These are phyloP conservation scores for Charaxes varanes DNA, from an alignment of 1,140 invertebrate genomes.

Conservation along the genomic window DNA sequence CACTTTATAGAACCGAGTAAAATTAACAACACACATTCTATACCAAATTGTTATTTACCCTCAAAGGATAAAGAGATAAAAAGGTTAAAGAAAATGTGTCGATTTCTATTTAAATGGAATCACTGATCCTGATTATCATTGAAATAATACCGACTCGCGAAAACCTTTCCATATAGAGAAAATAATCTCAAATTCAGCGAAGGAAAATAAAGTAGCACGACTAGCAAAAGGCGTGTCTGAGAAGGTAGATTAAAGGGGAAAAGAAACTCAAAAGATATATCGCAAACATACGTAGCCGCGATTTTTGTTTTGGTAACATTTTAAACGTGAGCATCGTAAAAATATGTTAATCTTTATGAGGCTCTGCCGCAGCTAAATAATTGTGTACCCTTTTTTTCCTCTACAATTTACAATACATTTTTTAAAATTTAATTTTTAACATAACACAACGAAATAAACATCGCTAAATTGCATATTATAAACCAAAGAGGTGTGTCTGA, in stretches of 20 bases:
- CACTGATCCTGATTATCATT: conserved; percentile 13
- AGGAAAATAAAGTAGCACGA: conserved; percentile 31
- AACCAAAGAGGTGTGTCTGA: too few species aligned
- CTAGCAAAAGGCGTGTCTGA: conserved; percentile 42
- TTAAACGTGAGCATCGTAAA: conserved; percentile 14
- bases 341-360: too few species aligned
- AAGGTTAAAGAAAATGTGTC: conserved; percentile 6
- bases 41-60: too few species aligned
- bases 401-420: too few species aligned
- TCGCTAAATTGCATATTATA: too few species aligned
- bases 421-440: too few species aligned
- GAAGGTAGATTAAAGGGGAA: conserved; percentile 21
- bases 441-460: too few species aligned
- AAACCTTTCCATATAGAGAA: conserved; percentile 14
- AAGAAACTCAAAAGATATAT: conserved; percentile 30
- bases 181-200: conserved; percentile 29
- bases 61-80: conserved; percentile 1
- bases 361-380: too few species aligned
- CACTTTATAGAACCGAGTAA: too few species aligned
- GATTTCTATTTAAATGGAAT: conserved; percentile 12
- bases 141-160: conserved; percentile 1
- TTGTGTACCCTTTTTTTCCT: too few species aligned
- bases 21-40: too few species aligned
- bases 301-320: conserved; percentile 13
- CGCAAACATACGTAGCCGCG: conserved; percentile 27